A percentile compares a stretch with the other conserved stretches of the same genome.
Evolutionary conservation across 2,113 vertebrate species (phyloP).

Genomic region (Silurus asotus): DNA sequence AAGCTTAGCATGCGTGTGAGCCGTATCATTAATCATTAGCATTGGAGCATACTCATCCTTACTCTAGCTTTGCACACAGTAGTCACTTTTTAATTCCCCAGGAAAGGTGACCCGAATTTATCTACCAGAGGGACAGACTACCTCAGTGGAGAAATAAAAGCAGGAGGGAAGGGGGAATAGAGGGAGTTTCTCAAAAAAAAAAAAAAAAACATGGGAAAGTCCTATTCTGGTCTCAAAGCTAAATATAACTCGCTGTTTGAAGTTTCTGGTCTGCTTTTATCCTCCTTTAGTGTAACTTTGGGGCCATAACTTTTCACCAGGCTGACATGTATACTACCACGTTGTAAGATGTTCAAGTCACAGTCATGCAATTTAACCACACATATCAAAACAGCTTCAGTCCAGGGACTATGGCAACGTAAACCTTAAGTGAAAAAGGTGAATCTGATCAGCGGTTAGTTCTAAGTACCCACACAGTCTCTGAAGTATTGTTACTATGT

Average conservation of each 20-base stretch:
- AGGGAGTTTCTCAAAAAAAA: not conserved
- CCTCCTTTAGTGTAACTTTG: conserved; percentile 41
- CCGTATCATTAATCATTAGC: conserved; percentile 50
- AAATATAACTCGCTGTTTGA: conserved; percentile 49
- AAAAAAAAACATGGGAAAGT: conserved; percentile 45
- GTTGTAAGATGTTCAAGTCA: conserved; percentile 32
- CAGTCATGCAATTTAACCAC: conserved; percentile 29
- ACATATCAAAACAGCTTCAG: conserved; percentile 40
- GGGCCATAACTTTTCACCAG: conserved; percentile 44
- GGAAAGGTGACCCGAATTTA: conserved; percentile 39
- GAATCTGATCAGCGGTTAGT: conserved; percentile 42
- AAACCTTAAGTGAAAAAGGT: conserved; percentile 6
- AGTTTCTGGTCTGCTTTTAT: conserved; percentile 41
- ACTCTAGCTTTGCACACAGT: conserved; percentile 37
- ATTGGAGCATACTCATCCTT: conserved; percentile 39
- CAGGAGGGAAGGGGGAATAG: not conserved
- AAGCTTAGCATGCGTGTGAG: conserved; percentile 33
- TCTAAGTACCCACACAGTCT: not conserved
- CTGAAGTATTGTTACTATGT: conserved; percentile 13
- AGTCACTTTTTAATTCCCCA: conserved; percentile 41
- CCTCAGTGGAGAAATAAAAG: conserved; percentile 31
- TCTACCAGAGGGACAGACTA: conserved; percentile 30
- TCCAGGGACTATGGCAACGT: not conserved
- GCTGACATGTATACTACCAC: conserved; percentile 42
- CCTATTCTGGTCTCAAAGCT: conserved; percentile 40